These are phyloP conservation scores for Limnothrissa miodon DNA, from an alignment of 2,113 vertebrate species.

Conservation along the genomic window DNA sequence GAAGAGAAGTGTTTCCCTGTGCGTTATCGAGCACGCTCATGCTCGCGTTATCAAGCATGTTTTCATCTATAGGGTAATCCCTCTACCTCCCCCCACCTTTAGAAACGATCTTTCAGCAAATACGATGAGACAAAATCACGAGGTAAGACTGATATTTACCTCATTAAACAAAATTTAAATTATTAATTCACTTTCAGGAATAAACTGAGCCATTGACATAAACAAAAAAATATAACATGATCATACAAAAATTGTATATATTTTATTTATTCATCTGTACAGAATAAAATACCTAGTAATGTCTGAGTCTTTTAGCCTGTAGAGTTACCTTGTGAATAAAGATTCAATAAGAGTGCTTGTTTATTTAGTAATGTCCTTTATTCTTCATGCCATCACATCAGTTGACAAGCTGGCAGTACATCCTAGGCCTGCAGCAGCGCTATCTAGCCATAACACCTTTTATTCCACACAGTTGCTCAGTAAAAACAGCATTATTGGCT, in stretches of 20 bases:
- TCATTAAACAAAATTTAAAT: neutral
- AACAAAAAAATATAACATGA: too few relatives aligned
- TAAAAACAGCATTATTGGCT: neutral
- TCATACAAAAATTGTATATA: neutral
- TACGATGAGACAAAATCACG: too few relatives aligned
- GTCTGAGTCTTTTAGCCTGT: too few relatives aligned
- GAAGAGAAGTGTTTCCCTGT: neutral
- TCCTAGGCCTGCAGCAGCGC: neutral
- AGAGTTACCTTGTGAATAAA: neutral
- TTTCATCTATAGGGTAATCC: neutral
- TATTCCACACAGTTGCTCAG: neutral
- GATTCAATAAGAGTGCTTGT: neutral
- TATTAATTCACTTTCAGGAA: neutral
- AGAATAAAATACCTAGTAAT: too few relatives aligned
- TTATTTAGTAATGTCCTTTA: neutral
- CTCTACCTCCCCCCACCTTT: neutral
- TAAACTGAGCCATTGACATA: neutral
- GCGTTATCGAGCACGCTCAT: neutral
- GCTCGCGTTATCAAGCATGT: neutral
- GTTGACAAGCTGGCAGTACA: neutral
- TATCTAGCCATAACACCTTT: neutral
- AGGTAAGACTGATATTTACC: too few relatives aligned
- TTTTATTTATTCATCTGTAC: neutral
- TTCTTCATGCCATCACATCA: neutral
- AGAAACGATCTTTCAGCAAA: neutral